Base-by-base conservation (phyloP, 2,797 vertebrate genomes). In the Hippocampus kuda region DNA sequence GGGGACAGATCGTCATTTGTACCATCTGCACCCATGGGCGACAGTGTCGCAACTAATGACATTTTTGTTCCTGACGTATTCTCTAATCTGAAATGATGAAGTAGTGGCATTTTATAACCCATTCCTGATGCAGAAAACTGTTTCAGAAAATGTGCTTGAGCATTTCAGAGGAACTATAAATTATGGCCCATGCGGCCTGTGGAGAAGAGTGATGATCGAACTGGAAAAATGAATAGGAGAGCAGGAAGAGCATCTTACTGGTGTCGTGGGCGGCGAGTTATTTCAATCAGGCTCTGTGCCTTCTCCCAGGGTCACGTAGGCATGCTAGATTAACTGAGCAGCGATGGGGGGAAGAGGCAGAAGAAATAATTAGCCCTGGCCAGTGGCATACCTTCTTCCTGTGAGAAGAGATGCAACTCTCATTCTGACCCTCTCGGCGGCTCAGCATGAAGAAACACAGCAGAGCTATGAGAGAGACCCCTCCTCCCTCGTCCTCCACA, bases 251-350 rank as follows among this genome's bases (percentile, higher is more conserved):
- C 62, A 73, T 78, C 68, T 54, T 76, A 79, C 84, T 82, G 76
- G 72, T 49, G 66, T 57, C 59, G 68, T 66, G 56, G 72, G 72
- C 63, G 60, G 59, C 68, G 66, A 79, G 69, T 84, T 66, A 79
- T 87, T 83, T 85, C 80, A 82, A 73, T 84, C 82, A 79, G 76
- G 75, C 75, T 72, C 74, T 65, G 68, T 63, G 71, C 78, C 72
- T 86, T 82, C 34, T 80, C 70, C 65, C 70, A 83, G 81, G 81
- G 76, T 87, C 82, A 81, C 76, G 77, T 79, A 84, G 70, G 69
- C 77, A 75, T 72, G 69, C 68, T 64, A 76, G 82, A 88, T 86
- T 85, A 85, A 88, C 78, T 82, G 79, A 80, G 71, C 71, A 62
- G 71, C 68, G 67, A 70, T 68, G 70, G 71, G 27, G 49, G 66